phyloP scores from a whole-genome alignment of 2,797 vertebrate genomes.

The Xenentodon cancila region DNA sequence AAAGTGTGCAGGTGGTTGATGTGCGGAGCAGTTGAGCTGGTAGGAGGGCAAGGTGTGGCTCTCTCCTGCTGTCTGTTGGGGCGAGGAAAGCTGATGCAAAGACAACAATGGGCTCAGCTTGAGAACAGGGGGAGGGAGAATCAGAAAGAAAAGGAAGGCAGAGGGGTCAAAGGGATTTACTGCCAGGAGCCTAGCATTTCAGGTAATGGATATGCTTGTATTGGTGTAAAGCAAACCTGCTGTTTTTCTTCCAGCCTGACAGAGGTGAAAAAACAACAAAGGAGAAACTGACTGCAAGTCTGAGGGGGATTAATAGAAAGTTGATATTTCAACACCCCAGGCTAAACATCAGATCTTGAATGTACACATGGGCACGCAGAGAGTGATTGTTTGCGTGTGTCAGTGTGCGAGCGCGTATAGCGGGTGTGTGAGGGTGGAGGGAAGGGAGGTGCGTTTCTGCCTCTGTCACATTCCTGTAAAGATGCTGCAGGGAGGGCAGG shows the following conservation, averaged over 20 bases:
- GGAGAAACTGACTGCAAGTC: constrained; percentile 70
- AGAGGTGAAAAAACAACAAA: constrained; percentile 76
- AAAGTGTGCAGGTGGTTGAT: constrained; percentile 45
- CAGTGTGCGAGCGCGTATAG: constrained; percentile 7
- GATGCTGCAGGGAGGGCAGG: constrained; percentile 47
- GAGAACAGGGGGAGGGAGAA: constrained; percentile 41
- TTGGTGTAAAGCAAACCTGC: constrained; percentile 75
- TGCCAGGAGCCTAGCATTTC: constrained; percentile 75
- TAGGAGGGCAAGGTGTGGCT: constrained; percentile 56
- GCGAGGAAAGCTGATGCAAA: constrained; percentile 47
- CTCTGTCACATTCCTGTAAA: constrained; percentile 64
- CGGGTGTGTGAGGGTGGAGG: no score
- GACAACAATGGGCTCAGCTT: constrained; percentile 49
- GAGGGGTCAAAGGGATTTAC: constrained; percentile 82
- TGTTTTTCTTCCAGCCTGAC: constrained; percentile 70
- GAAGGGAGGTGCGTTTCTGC: constrained; percentile 31
- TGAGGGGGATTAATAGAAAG: constrained; percentile 69
- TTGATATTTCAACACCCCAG: constrained; percentile 71
- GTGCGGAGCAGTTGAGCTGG: constrained; percentile 32
- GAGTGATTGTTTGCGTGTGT: constrained; percentile 36
- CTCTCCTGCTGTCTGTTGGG: constrained; percentile 47
- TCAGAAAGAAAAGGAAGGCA: constrained; percentile 47
- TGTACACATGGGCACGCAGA: constrained; percentile 58
- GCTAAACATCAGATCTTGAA: constrained; percentile 66
- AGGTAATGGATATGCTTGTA: constrained; percentile 84